phyloP scores from a whole-genome alignment of 1,140 invertebrate species.

The Caenorhabditis brenneri region DNA sequence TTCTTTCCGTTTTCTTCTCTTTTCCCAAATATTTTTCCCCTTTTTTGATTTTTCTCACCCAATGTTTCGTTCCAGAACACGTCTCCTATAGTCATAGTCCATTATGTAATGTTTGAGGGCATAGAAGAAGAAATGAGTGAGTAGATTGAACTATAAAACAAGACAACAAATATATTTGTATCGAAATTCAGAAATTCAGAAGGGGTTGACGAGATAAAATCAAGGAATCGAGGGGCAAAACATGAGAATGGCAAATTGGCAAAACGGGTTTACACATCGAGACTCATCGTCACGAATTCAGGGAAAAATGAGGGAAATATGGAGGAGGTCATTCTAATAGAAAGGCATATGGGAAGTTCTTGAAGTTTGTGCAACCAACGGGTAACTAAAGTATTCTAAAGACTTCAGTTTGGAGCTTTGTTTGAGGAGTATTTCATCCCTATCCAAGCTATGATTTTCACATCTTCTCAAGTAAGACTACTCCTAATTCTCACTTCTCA shows the following conservation, averaged over 20 bases:
- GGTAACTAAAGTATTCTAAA: too few relatives aligned
- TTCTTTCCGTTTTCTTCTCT: background rate
- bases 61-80: conserved; percentile 2
- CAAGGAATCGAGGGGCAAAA: background rate
- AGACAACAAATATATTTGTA: background rate
- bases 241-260: background rate
- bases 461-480: too few relatives aligned
- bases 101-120: conserved; percentile 28
- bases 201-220: background rate
- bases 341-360: too few relatives aligned
- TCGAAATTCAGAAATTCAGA: conserved; percentile 29
- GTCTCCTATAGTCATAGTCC: conserved; percentile 19
- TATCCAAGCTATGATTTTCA: too few relatives aligned
- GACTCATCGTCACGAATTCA: background rate
- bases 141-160: background rate
- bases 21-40: too few relatives aligned
- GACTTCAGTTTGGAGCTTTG: too few relatives aligned
- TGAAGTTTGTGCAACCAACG: too few relatives aligned
- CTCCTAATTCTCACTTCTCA: too few relatives aligned
- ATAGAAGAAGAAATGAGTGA: background rate
- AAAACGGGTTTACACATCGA: conserved; percentile 13
- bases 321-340: background rate
- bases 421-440: too few relatives aligned
- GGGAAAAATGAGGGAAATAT: background rate
- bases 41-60: background rate